Base-by-base conservation (phyloP, 2,888 invertebrate genomes). In the Eupithecia tripunctaria region DNA sequence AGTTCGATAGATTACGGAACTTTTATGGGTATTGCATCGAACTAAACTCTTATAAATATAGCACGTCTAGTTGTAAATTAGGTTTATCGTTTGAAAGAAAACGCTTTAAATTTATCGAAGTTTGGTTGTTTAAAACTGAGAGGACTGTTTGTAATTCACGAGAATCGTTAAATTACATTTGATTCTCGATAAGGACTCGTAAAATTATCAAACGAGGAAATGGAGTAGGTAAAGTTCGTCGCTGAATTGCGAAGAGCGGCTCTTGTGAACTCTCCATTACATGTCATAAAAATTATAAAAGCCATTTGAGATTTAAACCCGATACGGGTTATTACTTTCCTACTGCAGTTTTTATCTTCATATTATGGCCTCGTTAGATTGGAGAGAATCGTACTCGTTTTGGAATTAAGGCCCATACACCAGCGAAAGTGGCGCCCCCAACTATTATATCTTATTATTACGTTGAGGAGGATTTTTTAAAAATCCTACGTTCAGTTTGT, bases 1-100 rank as follows among this genome's bases (percentile, higher is more conserved):
- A 84, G 84, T 87, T 80, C 80, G 81, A 90, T 91, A 90, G 86
- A 91, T 92, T 92, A 92, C 92, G 89, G 84, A 91, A 88, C 89
- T 87, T 91, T 93, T 91, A 93, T 91, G 86, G 84, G 82, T 84
- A 87, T 87, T 84, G 86, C 86, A 88, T 87, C 86, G 87, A 88
- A 86, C 86, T 89, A 86, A 89, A 87, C 86, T 76, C 81, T 86
- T 87, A 38, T 89, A 93, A 90, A 91, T 89, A 91, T 91, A 91
- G 89, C 88, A 87, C 82, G 81, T 77, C 76, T 78, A 82, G 89
- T 85, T 91, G 88, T 93, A 92, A 93, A 92, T 92, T 88, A 88
- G 81, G 85, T 92, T 91, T 89, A 91, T 87, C 89, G 90, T 88
- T 86, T 85, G 84, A 84, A 78, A 77, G 85, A 82, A 85, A 82